A percentile compares a stretch with the other conserved stretches of the same genome.
phyloP scores from a whole-genome alignment of 2,113 vertebrate genomes.

The Prolemur simus region DNA sequence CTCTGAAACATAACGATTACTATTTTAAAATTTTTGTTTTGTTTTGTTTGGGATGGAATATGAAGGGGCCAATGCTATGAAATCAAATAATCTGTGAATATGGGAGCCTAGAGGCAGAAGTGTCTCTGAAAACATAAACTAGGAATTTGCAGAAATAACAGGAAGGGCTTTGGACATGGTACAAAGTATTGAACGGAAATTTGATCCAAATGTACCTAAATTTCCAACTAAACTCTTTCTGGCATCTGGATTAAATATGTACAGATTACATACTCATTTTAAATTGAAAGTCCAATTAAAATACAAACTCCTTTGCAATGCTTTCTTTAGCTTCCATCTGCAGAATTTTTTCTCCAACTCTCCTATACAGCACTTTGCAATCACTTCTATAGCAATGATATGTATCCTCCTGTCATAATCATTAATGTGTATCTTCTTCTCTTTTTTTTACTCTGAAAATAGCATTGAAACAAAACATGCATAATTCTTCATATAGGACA shows the following conservation, averaged over 20 bases:
- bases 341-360: not conserved
- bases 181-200: not conserved
- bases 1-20: not conserved
- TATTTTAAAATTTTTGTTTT: not conserved
- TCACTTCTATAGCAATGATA: not conserved
- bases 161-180: not conserved
- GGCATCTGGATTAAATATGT: not conserved
- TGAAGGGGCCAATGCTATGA: not conserved
- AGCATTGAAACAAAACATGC: not conserved
- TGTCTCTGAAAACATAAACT: not conserved
- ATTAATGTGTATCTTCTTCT: not conserved
- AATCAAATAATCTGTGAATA: not conserved
- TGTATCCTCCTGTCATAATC: not conserved
- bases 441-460: not conserved
- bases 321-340: not conserved
- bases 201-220: not conserved
- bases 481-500: not conserved
- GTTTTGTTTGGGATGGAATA: not conserved
- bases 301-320: rapidly evolving
- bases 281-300: not conserved
- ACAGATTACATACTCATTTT: not conserved
- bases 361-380: not conserved
- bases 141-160: not conserved
- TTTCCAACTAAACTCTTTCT: not conserved
- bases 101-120: not conserved